Conservation (phyloP, 2,797 vertebrate genomes). For the Chiroxiphia lanceolata region DNA sequence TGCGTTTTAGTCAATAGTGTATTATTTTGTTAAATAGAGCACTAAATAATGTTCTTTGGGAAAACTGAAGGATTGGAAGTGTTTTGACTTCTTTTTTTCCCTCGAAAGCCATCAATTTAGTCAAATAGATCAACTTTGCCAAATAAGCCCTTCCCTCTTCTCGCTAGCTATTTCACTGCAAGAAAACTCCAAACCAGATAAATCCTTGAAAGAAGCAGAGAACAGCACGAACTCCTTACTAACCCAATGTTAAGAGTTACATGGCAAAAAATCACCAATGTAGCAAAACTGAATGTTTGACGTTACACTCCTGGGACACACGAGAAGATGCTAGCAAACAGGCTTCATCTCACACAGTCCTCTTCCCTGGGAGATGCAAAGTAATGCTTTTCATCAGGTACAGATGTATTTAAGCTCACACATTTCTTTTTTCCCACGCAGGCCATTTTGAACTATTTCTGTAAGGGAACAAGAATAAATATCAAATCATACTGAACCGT, state of each 20-base stretch:
- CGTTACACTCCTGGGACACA: background rate
- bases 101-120: background rate
- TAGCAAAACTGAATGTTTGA: background rate
- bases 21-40: background rate
- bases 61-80: background rate
- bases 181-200: background rate
- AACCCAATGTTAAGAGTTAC: background rate
- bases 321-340: background rate
- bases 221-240: background rate
- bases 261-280: background rate
- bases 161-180: background rate
- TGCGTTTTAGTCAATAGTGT: background rate
- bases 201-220: background rate
- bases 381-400: background rate
- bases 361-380: background rate
- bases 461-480: background rate
- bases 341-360: background rate
- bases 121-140: background rate
- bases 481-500: background rate
- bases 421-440: slow-evolving; percentile 77
- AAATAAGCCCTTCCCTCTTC: background rate
- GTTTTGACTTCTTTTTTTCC: background rate
- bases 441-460: slow-evolving; percentile 80
- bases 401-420: slow-evolving; percentile 56
- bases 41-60: background rate